phyloP scores from a whole-genome alignment of 2,888 invertebrate genomes.

The Acleris cristana region DNA sequence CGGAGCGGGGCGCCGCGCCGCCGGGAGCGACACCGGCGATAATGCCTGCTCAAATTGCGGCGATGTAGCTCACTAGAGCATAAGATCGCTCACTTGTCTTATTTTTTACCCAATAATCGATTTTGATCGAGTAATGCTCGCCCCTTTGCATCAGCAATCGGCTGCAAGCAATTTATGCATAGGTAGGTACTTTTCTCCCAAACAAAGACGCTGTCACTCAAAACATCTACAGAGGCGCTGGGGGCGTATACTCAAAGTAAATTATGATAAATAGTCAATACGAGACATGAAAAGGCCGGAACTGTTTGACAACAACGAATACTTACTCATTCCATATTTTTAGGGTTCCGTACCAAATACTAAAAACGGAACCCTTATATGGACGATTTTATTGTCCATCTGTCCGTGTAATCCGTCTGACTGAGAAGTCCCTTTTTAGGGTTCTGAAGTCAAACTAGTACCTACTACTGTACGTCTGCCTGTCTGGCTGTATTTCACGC shows the following conservation, averaged over 20 bases:
- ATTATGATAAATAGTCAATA: background rate
- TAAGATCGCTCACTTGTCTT: slow-evolving; percentile 52
- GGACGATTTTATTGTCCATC: too few relatives aligned
- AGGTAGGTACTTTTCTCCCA: background rate
- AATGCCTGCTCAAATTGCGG: slow-evolving; percentile 46
- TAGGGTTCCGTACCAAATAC: too few relatives aligned
- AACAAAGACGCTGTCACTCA: background rate
- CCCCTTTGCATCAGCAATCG: slow-evolving; percentile 24
- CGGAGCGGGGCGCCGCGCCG: slow-evolving; percentile 18
- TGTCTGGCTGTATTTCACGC: too few relatives aligned
- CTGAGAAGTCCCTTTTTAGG: too few relatives aligned
- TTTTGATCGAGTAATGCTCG: slow-evolving; percentile 52
- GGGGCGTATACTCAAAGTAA: too few relatives aligned
- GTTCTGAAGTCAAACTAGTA: too few relatives aligned
- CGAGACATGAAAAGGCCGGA: slow-evolving; percentile 15
- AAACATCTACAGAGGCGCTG: background rate
- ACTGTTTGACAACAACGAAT: slow-evolving; percentile 6
- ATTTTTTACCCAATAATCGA: slow-evolving; percentile 53
- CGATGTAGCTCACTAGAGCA: slow-evolving; percentile 69
- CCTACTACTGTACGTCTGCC: too few relatives aligned
- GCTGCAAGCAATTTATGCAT: slow-evolving; percentile 4
- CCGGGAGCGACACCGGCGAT: slow-evolving; percentile 34
- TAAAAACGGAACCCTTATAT: too few relatives aligned
- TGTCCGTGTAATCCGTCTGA: too few relatives aligned
- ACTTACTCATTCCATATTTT: background rate